phyloP scores from a whole-genome alignment of 2,113 vertebrate species.

The Theropithecus gelada region DNA sequence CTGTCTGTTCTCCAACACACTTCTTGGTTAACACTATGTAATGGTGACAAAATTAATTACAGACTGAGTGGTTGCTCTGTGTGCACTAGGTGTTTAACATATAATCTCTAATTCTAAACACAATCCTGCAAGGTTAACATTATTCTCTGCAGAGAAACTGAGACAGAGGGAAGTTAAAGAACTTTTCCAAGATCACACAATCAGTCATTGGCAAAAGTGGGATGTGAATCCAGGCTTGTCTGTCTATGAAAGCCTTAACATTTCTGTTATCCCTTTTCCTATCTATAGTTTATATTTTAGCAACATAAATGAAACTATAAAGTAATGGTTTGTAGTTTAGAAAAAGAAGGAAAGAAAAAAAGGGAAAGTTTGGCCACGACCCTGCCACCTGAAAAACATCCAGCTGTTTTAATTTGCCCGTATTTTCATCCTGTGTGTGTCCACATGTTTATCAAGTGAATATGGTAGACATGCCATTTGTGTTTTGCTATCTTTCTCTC shows the following conservation, averaged over 20 bases:
- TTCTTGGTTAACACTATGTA: not conserved
- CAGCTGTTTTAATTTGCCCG: not conserved
- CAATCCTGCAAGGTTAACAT: not conserved
- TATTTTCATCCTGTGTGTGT: not conserved
- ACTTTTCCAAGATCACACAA: not conserved
- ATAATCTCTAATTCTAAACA: not conserved
- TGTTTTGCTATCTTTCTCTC: not conserved
- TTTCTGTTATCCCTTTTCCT: not conserved
- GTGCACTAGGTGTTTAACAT: not conserved
- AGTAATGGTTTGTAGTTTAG: not conserved
- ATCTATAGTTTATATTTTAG: slow-evolving; percentile 18
- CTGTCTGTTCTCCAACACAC: not conserved
- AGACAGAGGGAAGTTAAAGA: not conserved
- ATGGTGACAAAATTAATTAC: not conserved
- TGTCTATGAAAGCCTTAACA: not conserved
- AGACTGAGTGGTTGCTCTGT: not conserved
- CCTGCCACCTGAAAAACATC: not conserved
- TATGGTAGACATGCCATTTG: not conserved
- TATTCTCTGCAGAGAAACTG: not conserved
- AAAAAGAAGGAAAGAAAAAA: not conserved
- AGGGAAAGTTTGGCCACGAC: not conserved
- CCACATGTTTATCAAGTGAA: not conserved
- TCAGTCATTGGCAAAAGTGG: not conserved
- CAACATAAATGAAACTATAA: not conserved
- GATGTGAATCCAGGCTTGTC: not conserved